Conservation (phyloP, 1,140 invertebrate species). For the Trichonephila inaurata region DNA sequence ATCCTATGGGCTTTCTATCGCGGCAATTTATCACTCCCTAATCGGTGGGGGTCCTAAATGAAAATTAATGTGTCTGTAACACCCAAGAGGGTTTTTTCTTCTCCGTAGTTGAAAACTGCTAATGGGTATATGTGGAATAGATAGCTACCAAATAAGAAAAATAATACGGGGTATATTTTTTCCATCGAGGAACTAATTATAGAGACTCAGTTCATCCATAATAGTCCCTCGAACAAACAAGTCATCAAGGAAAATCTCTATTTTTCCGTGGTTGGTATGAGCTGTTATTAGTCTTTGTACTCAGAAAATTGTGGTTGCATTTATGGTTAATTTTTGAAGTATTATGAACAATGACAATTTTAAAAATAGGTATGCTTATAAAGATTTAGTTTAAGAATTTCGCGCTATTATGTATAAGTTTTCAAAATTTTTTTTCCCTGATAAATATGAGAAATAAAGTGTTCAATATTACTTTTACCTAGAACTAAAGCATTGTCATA, state of each 20-base stretch:
- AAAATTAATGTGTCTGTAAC: slow-evolving; percentile 39
- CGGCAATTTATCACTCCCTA: slow-evolving; percentile 24
- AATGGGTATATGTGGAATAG: background rate
- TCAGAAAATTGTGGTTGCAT: background rate
- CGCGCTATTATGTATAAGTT: too few relatives aligned
- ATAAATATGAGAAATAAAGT: too few relatives aligned
- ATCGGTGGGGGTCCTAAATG: slow-evolving; percentile 25
- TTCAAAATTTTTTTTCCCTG: too few relatives aligned
- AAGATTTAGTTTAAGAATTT: too few relatives aligned
- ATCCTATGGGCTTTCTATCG: background rate
- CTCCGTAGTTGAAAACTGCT: background rate
- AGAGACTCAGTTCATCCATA: background rate
- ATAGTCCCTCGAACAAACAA: background rate
- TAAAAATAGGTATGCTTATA: background rate
- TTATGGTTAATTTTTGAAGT: background rate
- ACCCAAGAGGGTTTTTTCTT: background rate
- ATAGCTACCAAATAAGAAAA: background rate
- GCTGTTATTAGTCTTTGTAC: background rate
- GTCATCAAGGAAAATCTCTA: background rate
- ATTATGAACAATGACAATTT: background rate
- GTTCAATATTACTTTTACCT: too few relatives aligned
- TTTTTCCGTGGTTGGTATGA: background rate
- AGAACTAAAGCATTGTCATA: too few relatives aligned
- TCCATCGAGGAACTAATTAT: slow-evolving; percentile 20
- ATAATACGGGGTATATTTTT: slow-evolving; percentile 1